These are phyloP conservation scores for Psylliodes chrysocephalus DNA, from an alignment of 2,888 invertebrate species.

Conservation along the genomic window DNA sequence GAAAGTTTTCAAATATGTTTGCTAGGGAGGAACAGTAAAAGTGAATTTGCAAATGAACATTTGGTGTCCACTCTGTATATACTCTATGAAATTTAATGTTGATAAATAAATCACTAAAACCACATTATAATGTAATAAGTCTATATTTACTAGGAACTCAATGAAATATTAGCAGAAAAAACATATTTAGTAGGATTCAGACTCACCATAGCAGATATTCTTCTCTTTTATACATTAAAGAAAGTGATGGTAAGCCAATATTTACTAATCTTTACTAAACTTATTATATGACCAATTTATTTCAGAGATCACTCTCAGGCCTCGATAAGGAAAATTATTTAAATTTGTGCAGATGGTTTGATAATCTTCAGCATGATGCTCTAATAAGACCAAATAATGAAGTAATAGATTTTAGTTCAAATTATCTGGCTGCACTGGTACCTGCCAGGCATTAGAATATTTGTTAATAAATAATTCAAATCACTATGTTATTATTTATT, in stretches of 20 bases:
- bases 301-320: conserved; percentile 72
- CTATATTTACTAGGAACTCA: conserved; percentile 70
- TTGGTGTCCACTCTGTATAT: no score
- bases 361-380: conserved; percentile 77
- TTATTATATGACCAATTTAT: not conserved
- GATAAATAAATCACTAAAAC: no score
- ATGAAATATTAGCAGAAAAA: conserved; percentile 65
- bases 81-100: no score
- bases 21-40: no score
- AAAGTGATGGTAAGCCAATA: conserved; percentile 71
- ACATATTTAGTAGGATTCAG: conserved; percentile 70
- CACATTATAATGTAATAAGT: no score
- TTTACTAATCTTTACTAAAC: conserved; percentile 16
- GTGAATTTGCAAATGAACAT: no score
- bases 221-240: conserved; percentile 74
- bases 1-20: no score
- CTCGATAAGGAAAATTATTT: conserved; percentile 75
- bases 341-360: conserved; percentile 81
- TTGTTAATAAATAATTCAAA: no score
- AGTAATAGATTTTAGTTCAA: conserved; percentile 64
- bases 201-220: conserved; percentile 75
- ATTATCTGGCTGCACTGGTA: conserved; percentile 55
- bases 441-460: conserved; percentile 43
- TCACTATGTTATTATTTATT: no score
- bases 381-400: conserved; percentile 68